Evolutionary conservation across 2,888 invertebrate genomes (phyloP).

Genomic region (Tachina lurida): DNA sequence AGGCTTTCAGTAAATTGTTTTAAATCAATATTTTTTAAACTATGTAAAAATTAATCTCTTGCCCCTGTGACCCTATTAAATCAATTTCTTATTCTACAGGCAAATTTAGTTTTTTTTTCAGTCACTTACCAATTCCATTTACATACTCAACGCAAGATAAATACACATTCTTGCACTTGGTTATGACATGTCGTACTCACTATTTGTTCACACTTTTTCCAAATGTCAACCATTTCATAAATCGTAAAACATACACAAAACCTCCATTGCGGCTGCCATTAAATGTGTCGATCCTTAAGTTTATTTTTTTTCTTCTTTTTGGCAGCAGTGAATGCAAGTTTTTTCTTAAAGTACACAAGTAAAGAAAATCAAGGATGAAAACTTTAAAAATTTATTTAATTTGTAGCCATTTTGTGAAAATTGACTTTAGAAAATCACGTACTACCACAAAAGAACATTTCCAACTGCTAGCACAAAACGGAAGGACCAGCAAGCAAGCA

Average conservation of each 20-base stretch:
- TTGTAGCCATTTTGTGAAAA: slow-evolving; percentile 56
- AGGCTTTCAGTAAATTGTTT: no score
- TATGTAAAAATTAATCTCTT: no score
- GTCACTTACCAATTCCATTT: slow-evolving; percentile 35
- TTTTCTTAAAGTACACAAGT: neutral
- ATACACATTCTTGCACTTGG: slow-evolving; percentile 31
- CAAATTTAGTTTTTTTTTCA: neutral
- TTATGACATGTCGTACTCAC: slow-evolving; percentile 41
- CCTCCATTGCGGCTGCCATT: neutral
- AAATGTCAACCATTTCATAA: slow-evolving; percentile 57
- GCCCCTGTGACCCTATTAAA: neutral
- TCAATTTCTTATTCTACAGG: neutral
- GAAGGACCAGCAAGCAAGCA: slow-evolving; percentile 32
- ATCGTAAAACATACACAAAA: slow-evolving; percentile 37
- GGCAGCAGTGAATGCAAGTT: slow-evolving; percentile 39
- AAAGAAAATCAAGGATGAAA: neutral
- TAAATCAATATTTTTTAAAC: no score
- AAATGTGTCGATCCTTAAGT: slow-evolving; percentile 39
- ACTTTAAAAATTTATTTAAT: slow-evolving; percentile 40
- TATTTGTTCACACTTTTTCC: slow-evolving; percentile 42
- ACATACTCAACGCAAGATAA: neutral
- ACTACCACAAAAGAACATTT: slow-evolving; percentile 29
- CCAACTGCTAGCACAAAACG: slow-evolving; percentile 12
- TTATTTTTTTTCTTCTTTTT: neutral
- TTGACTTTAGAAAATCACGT: slow-evolving; percentile 62